These are phyloP conservation scores for Periplaneta americana DNA, from an alignment of 1,140 invertebrate genomes.

Conservation along the genomic window DNA sequence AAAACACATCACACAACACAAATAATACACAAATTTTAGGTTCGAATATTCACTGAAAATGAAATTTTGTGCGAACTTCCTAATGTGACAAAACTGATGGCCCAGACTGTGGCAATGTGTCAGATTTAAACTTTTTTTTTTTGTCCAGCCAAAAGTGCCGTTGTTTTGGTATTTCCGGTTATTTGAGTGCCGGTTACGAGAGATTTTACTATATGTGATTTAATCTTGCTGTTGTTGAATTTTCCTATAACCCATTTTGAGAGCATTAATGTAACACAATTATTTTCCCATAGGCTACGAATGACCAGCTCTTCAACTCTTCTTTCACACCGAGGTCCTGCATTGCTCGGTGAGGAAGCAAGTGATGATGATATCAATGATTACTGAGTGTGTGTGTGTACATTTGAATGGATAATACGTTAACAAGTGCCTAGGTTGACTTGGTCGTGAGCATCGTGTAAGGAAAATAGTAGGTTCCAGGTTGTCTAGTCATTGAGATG, in stretches of 20 bases:
- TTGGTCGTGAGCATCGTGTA: neutral
- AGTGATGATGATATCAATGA: conserved; percentile 23
- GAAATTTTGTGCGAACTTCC: too few species aligned
- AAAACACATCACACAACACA: too few species aligned
- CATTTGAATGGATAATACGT: too few species aligned
- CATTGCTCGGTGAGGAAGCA: conserved; percentile 14
- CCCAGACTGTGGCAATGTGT: too few species aligned
- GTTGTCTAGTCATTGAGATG: neutral
- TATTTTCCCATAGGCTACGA: conserved; percentile 9
- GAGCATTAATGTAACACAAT: neutral
- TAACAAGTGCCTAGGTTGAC: neutral
- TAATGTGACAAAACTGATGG: too few species aligned
- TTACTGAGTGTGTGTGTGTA: neutral
- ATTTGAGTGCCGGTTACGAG: too few species aligned
- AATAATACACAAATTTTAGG: too few species aligned
- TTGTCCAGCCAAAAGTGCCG: too few species aligned
- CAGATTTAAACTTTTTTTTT: too few species aligned
- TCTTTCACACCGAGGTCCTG: conserved; percentile 9
- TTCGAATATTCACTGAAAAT: too few species aligned
- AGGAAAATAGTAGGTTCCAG: neutral
- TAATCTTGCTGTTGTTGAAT: neutral
- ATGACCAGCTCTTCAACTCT: conserved; percentile 13
- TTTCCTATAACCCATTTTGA: neutral
- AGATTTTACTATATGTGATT: too few species aligned
- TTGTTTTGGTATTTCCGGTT: too few species aligned